phyloP scores from a whole-genome alignment of 2,797 vertebrate genomes.

The Pyrocephalus nanus region DNA sequence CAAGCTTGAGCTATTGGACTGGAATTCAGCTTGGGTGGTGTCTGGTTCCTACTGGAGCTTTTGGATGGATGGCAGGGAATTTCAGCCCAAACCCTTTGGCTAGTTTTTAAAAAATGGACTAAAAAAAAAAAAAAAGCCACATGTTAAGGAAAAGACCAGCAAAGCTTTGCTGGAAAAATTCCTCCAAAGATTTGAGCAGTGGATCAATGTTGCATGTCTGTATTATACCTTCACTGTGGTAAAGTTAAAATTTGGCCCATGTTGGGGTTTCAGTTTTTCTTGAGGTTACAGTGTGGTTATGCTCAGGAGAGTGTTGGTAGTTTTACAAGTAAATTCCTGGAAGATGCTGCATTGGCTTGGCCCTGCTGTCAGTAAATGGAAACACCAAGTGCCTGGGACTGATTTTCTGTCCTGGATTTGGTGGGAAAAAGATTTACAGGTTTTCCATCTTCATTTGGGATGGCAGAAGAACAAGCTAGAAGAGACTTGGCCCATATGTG shows the following conservation, averaged over 20 bases:
- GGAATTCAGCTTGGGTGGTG: conserved; percentile 27
- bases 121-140: neutral
- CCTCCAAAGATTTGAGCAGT: neutral
- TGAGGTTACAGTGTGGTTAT: neutral
- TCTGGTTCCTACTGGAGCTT: conserved; percentile 4
- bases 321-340: neutral
- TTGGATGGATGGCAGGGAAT: neutral
- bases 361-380: neutral
- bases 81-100: neutral
- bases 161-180: neutral
- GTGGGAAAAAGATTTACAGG: neutral
- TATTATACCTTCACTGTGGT: neutral
- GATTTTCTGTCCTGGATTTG: neutral
- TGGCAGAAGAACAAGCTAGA: neutral
- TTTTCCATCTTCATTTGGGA: neutral
- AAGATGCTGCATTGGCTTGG: neutral
- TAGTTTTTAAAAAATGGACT: neutral
- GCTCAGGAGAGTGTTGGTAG: neutral
- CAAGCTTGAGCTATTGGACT: neutral
- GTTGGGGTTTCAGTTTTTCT: neutral
- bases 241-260: neutral
- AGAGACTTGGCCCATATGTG: neutral
- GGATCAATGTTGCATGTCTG: neutral
- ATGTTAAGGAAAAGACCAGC: neutral
- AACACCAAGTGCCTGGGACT: neutral